Evolutionary conservation across 2,888 invertebrate species (phyloP), one percentile per base, ranked within the genome.

Genomic region (Polymixis lichenea): DNA sequence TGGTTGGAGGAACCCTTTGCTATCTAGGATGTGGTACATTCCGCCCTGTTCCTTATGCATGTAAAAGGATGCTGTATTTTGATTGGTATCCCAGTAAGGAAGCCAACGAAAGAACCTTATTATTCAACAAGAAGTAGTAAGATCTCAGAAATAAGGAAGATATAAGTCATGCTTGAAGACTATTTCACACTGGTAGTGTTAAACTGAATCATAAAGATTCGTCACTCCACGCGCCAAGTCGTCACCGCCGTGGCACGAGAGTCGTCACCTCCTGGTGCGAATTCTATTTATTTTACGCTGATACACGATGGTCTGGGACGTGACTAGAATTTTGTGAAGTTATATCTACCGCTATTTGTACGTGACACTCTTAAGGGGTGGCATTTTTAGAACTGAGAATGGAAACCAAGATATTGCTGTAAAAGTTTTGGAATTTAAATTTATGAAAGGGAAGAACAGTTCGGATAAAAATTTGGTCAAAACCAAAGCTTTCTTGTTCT

Each of bases 201-300:
- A 28, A 77, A 83, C 46, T 43, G 19, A 38, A 65, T 51, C n/a
- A 72, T 85, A 58, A 86, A 69, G 58, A 69, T 86, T 82, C 61
- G 32, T 46, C 71, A 49, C 68, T 53, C 9, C 15, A 32, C 28
- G 53, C 19, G 15, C 28, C 53, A 28, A 25, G n/a, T 79, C 51
- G 51, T 58, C 80, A 67, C 53, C 19, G 11, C 17, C n/a, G 25
- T 17, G 22, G 55, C 15, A 22, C 53, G 49, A 49, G 11, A 17
- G 8, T 78, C 32, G 53, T 43, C 66, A 77, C 49, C 53, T 53
- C 46, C 15, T 55, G 53, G 56, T 49, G 55, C 38, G 58, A 82
- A 86, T 72, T 77, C 72, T 72, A 82, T 82, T 77, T 77, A 82
- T 70, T 86, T 82, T 46, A 6, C 2, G 58, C 60, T 65, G 71